These are phyloP conservation scores for Grus americana DNA, from an alignment of 2,113 vertebrate genomes.

Conservation along the genomic window DNA sequence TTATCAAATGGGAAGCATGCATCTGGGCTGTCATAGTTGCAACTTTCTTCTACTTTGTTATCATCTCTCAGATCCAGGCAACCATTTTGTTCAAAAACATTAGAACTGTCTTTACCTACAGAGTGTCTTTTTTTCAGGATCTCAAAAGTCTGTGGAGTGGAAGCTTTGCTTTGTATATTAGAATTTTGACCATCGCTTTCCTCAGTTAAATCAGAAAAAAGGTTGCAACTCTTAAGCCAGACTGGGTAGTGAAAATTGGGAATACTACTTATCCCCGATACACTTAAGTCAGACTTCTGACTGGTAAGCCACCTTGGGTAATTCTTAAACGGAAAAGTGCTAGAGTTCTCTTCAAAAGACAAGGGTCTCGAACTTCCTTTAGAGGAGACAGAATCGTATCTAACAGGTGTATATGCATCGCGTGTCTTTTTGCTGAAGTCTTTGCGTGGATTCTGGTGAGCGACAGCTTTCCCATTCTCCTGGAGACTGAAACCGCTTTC, in stretches of 20 bases:
- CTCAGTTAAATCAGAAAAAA: conserved; percentile 27
- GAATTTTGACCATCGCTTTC: not conserved
- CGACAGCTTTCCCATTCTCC: not conserved
- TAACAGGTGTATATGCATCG: not conserved
- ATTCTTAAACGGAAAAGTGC: conserved; percentile 23
- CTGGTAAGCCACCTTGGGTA: conserved; percentile 83
- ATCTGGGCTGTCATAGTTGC: not conserved
- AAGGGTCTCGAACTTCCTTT: not conserved
- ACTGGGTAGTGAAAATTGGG: conserved; percentile 76
- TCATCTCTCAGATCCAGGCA: not conserved
- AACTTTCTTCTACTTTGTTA: conserved; percentile 5
- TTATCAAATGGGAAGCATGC: not conserved
- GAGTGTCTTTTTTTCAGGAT: not conserved
- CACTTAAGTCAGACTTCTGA: conserved; percentile 76
- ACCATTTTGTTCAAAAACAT: not conserved
- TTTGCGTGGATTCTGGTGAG: not conserved
- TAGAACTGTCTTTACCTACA: not conserved
- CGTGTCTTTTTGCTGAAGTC: not conserved
- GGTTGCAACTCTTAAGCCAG: conserved; percentile 73
- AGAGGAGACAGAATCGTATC: not conserved
- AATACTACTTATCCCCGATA: conserved; percentile 80
- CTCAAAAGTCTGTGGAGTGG: not conserved
- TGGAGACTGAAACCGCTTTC: not conserved
- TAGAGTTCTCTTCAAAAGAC: not conserved
- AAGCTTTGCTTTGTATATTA: not conserved